These are phyloP conservation scores for Parnassius orleans DNA, from an alignment of 2,888 invertebrate species.

Conservation along the genomic window DNA sequence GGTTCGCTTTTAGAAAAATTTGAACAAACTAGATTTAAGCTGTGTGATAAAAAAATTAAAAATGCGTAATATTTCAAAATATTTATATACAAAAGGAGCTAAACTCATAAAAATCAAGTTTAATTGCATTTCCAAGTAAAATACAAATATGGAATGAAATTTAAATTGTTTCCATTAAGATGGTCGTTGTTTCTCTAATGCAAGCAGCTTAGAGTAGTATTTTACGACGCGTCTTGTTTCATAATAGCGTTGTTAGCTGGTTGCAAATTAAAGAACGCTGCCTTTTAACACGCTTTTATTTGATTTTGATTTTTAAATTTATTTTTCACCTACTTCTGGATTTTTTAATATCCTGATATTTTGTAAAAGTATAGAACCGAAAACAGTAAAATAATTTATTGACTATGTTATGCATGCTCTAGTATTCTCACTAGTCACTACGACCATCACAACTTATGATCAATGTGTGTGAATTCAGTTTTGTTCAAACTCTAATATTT, in stretches of 20 bases:
- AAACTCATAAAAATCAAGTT: neutral
- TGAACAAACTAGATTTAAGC: neutral
- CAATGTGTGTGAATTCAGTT: no score
- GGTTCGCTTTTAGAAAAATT: slow-evolving; percentile 28
- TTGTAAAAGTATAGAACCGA: no score
- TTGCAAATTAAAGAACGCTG: no score
- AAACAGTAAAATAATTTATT: no score
- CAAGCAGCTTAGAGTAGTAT: neutral
- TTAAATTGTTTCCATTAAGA: neutral
- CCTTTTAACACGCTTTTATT: no score
- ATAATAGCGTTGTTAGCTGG: neutral
- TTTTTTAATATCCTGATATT: no score
- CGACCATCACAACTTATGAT: no score
- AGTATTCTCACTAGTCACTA: no score
- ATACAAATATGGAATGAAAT: neutral
- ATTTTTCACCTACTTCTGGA: no score
- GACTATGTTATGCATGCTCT: no score
- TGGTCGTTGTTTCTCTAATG: neutral
- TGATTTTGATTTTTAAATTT: no score
- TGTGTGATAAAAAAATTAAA: neutral
- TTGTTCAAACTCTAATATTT: no score
- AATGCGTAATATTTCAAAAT: neutral
- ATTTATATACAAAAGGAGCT: neutral
- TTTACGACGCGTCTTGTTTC: slow-evolving; percentile 1
- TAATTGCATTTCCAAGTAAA: neutral